Evolutionary conservation across 2,797 vertebrate species (phyloP).

Genomic region (Hoplostethus atlanticus): DNA sequence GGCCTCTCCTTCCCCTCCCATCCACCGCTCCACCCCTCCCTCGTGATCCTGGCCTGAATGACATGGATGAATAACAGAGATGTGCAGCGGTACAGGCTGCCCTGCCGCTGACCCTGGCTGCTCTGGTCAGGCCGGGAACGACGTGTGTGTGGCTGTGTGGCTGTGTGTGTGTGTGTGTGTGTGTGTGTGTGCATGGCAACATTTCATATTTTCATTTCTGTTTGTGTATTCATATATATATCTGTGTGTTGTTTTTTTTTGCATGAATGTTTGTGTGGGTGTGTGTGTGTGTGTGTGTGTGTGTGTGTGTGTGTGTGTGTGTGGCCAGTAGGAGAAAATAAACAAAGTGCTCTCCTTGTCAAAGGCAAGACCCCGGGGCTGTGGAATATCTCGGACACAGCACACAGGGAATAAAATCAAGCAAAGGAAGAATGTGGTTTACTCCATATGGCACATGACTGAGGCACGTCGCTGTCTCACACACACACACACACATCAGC

Average conservation of each 20-base stretch:
- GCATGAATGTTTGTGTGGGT: constrained; percentile 15
- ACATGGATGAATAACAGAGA: constrained; percentile 84
- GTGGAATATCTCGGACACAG: constrained; percentile 72
- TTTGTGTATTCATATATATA: constrained; percentile 5
- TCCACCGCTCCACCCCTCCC: constrained; percentile 69
- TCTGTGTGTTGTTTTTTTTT: constrained; percentile 21
- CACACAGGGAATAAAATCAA: constrained; percentile 64
- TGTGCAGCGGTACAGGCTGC: constrained; percentile 76
- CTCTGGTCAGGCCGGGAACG: constrained; percentile 71
- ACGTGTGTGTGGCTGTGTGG: constrained; percentile 23
- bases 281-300: constrained; percentile 3
- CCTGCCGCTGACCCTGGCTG: constrained; percentile 75
- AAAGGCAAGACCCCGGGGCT: constrained; percentile 71
- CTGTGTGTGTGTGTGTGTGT: not conserved
- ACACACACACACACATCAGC: not conserved
- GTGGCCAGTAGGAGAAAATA: constrained; percentile 72
- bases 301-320: constrained; percentile 15
- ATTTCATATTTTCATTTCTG: constrained; percentile 23
- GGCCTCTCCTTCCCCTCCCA: constrained; percentile 62
- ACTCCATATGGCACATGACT: constrained; percentile 56
- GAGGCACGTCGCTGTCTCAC: constrained; percentile 43
- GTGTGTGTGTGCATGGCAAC: constrained; percentile 13
- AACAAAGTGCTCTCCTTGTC: constrained; percentile 79
- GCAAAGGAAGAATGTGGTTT: constrained; percentile 52
- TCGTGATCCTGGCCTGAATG: constrained; percentile 79